Evolutionary conservation across 2,113 vertebrate genomes (phyloP).

Genomic region (Engystomops pustulosus): DNA sequence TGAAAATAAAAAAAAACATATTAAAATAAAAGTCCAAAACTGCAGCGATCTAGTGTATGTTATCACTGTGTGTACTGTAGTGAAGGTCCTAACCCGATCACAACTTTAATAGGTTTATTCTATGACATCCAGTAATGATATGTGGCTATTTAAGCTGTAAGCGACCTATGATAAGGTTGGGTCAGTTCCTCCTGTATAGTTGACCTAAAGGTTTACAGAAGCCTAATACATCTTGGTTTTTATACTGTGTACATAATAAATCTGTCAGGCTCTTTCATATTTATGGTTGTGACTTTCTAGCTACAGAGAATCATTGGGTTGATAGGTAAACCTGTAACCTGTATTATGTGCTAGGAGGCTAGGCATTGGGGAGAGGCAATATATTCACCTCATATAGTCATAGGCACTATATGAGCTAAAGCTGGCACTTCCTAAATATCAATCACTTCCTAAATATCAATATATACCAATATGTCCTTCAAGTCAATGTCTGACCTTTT

Average conservation of each 20-base stretch:
- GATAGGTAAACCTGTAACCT: neutral
- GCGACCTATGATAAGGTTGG: neutral
- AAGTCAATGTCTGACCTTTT: too few species aligned
- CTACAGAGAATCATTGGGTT: neutral
- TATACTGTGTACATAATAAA: conserved; percentile 10
- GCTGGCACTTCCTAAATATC: too few species aligned
- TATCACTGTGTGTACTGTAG: too few species aligned
- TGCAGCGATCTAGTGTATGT: too few species aligned
- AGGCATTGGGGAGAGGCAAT: too few species aligned
- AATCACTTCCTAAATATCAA: too few species aligned
- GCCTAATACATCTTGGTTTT: neutral
- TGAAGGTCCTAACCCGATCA: neutral
- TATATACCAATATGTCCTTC: too few species aligned
- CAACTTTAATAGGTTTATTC: neutral
- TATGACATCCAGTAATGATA: neutral
- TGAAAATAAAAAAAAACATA: too few species aligned
- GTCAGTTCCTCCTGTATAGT: neutral
- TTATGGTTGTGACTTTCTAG: neutral
- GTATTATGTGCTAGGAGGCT: too few species aligned
- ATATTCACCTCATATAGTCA: too few species aligned
- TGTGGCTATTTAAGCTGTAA: neutral
- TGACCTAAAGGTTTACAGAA: neutral
- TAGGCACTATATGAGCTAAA: too few species aligned
- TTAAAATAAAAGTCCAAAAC: too few species aligned
- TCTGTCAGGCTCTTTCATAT: neutral